phyloP scores from a whole-genome alignment of 1,140 invertebrate genomes.

The Drosophila carrolli region DNA sequence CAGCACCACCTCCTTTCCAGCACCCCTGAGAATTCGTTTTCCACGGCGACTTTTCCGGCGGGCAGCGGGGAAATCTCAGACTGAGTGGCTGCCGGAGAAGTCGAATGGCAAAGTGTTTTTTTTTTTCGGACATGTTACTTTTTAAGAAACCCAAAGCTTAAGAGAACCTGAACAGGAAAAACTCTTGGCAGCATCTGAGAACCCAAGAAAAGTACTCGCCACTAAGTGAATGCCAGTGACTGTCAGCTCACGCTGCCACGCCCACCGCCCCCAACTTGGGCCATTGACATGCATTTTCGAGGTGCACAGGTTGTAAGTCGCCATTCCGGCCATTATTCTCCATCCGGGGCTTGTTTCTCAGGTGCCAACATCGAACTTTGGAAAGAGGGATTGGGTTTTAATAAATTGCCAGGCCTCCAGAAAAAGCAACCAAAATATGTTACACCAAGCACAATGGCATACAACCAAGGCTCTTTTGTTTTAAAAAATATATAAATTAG shows the following conservation, averaged over 20 bases:
- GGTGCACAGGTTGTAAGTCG: slow-evolving; percentile 10
- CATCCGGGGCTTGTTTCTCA: slow-evolving; percentile 8
- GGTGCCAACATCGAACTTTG: slow-evolving; percentile 8
- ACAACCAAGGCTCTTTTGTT: too few relatives aligned
- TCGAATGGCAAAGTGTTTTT: slow-evolving; percentile 43
- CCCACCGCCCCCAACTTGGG: slow-evolving; percentile 3
- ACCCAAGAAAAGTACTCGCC: slow-evolving; percentile 23
- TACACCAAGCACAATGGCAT: background rate
- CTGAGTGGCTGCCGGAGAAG: slow-evolving; percentile 26
- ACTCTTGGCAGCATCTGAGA: slow-evolving; percentile 23
- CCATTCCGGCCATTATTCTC: slow-evolving; percentile 20
- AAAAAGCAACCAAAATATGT: background rate
- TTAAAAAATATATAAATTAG: too few relatives aligned
- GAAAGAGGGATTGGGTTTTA: slow-evolving; percentile 3
- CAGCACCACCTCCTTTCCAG: background rate
- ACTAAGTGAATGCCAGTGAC: slow-evolving; percentile 49
- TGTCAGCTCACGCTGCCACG: slow-evolving; percentile 24
- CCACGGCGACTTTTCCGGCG: slow-evolving; percentile 2
- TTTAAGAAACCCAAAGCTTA: background rate
- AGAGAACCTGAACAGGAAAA: slow-evolving; percentile 1
- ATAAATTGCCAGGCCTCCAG: slow-evolving; percentile 12
- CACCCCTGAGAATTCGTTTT: slow-evolving; percentile 7
- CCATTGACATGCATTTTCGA: slow-evolving; percentile 49
- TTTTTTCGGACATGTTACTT: slow-evolving; percentile 27
- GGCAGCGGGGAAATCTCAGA: slow-evolving; percentile 15